Conservation (phyloP, 2,797 vertebrate species). For the Paramormyrops hopkinsi region DNA sequence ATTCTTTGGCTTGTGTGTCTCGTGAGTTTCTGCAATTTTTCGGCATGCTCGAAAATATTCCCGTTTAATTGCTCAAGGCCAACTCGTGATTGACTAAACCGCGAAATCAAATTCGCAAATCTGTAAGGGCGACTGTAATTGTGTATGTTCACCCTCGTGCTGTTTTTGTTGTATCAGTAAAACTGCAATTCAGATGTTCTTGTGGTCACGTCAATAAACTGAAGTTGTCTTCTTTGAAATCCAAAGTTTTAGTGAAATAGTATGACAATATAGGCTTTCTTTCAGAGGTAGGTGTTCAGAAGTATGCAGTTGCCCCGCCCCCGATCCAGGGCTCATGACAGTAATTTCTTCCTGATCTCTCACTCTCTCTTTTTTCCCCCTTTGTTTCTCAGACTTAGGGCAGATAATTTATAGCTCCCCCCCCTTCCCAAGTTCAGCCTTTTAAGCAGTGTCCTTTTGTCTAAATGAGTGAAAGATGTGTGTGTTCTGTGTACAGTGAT, state of each 20-base stretch:
- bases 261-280: background rate
- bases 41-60: background rate
- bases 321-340: constrained; percentile 43
- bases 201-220: background rate
- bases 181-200: background rate
- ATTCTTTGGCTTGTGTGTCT: background rate
- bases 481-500: background rate
- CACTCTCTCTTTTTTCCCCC: background rate
- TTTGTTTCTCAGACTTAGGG: constrained; percentile 1
- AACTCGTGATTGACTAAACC: background rate
- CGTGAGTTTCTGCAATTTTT: background rate
- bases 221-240: background rate
- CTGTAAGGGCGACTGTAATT: background rate
- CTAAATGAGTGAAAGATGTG: background rate
- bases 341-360: constrained; percentile 47
- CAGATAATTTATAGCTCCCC: background rate
- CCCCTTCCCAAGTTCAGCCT: background rate
- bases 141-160: background rate
- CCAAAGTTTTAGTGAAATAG: background rate
- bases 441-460: background rate
- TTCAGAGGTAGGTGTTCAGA: background rate
- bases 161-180: background rate
- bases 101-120: background rate
- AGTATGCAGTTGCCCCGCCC: background rate
- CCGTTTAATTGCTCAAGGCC: background rate